Evolutionary conservation across 2,888 invertebrate genomes (phyloP).

Genomic region (Drosophila incognita): DNA sequence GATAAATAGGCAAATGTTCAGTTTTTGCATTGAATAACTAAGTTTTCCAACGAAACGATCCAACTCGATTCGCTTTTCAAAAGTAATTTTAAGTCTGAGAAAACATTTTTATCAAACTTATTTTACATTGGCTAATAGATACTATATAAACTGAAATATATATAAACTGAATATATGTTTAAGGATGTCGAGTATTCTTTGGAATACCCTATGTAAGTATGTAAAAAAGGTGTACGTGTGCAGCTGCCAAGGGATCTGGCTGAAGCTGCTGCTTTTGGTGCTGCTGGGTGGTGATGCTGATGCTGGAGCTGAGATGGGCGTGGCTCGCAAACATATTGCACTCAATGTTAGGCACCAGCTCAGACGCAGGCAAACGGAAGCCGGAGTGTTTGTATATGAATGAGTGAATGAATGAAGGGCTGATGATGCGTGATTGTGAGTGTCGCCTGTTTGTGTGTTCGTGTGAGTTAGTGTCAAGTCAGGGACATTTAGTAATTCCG

Average conservation of each 20-base stretch:
- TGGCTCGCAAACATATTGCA: slow-evolving; percentile 72
- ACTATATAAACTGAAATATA: background rate
- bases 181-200: background rate
- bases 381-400: slow-evolving; percentile 39
- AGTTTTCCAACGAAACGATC: background rate
- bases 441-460: slow-evolving; percentile 29
- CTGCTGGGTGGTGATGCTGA: slow-evolving; percentile 2
- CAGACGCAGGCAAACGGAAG: slow-evolving; percentile 45
- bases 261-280: slow-evolving; percentile 3
- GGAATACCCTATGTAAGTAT: slow-evolving; percentile 7
- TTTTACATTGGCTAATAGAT: background rate
- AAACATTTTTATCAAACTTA: background rate
- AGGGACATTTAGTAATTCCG: slow-evolving; percentile 81
- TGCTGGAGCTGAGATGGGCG: slow-evolving; percentile 47
- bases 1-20: background rate
- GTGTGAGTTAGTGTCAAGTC: slow-evolving; percentile 78
- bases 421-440: slow-evolving; percentile 50
- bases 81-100: background rate
- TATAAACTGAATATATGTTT: background rate
- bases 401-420: slow-evolving; percentile 63
- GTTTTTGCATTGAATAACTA: background rate
- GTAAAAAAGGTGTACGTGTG: slow-evolving; percentile 48
- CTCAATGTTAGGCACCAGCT: slow-evolving; percentile 65
- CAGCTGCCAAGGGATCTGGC: slow-evolving; percentile 35
- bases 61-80: background rate